These are phyloP conservation scores for Drosophila kikkawai DNA, from an alignment of 1,140 invertebrate genomes.

Conservation along the genomic window DNA sequence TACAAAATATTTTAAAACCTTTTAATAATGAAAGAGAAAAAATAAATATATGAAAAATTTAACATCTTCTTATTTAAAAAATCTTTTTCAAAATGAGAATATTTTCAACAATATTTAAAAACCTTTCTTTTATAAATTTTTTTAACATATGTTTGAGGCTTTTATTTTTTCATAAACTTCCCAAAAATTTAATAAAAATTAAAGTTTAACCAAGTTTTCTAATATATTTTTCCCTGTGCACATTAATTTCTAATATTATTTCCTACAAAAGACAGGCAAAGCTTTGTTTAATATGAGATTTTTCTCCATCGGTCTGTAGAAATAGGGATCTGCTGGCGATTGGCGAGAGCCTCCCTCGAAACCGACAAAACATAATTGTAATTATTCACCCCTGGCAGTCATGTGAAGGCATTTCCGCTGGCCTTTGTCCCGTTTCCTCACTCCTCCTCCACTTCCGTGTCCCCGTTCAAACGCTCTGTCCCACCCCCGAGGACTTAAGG, in stretches of 20 bases:
- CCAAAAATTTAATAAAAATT: not conserved
- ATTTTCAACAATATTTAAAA: too few species aligned
- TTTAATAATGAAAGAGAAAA: not conserved
- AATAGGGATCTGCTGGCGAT: slow-evolving; percentile 3
- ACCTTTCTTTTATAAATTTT: too few species aligned
- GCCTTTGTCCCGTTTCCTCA: slow-evolving; percentile 39
- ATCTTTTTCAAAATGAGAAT: too few species aligned
- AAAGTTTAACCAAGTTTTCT: not conserved
- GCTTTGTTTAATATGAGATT: slow-evolving; percentile 27
- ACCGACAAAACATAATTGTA: slow-evolving; percentile 50
- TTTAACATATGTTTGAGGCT: too few species aligned
- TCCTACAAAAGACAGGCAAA: not conserved
- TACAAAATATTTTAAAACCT: not conserved
- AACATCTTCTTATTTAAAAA: too few species aligned
- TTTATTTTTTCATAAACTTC: too few species aligned
- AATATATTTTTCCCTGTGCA: not conserved
- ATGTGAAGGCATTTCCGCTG: slow-evolving; percentile 73
- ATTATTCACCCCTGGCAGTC: slow-evolving; percentile 73
- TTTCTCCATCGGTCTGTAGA: slow-evolving; percentile 18
- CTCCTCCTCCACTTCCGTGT: slow-evolving; percentile 48
- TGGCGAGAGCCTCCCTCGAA: slow-evolving; percentile 20
- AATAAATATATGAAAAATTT: too few species aligned
- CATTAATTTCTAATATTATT: not conserved
- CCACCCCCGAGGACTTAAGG: slow-evolving; percentile 12
- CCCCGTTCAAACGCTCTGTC: slow-evolving; percentile 57